Evolutionary conservation across 2,113 vertebrate species (phyloP).

Genomic region (Oxyruncus cristatus): DNA sequence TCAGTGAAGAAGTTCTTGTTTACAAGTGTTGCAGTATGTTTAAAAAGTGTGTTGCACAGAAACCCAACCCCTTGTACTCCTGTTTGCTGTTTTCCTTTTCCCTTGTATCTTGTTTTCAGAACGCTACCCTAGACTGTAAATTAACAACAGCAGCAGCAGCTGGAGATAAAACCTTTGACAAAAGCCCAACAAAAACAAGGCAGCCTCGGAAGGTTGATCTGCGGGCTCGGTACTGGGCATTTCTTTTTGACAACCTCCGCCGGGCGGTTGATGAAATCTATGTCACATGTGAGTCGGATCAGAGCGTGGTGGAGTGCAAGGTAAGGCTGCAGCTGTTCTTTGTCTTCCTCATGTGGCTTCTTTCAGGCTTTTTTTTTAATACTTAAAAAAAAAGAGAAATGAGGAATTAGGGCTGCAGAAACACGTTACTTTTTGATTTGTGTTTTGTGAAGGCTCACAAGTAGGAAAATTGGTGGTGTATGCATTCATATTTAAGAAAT

Average conservation of each 20-base stretch:
- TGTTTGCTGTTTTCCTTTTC: not conserved
- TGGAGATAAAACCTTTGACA: slow-evolving; percentile 89
- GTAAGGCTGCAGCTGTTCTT: slow-evolving; percentile 57
- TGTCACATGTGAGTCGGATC: slow-evolving; percentile 96
- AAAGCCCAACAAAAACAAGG: slow-evolving; percentile 91
- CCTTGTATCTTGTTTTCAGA: slow-evolving; percentile 67
- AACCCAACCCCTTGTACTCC: not conserved
- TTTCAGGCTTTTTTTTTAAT: fast-evolving
- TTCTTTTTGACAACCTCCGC: slow-evolving; percentile 96
- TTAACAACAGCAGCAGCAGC: slow-evolving; percentile 63
- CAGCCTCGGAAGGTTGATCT: slow-evolving; percentile 94
- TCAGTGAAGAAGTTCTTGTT: not conserved
- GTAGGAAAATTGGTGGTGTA: not conserved
- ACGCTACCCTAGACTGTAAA: slow-evolving; percentile 80
- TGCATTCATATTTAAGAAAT: not conserved
- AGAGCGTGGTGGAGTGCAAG: slow-evolving; percentile 98
- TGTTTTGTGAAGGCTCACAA: not conserved
- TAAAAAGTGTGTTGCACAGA: not conserved
- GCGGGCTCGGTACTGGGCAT: slow-evolving; percentile 96
- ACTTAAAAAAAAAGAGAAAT: not conserved
- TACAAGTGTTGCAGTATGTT: not conserved
- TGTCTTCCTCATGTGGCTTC: not conserved
- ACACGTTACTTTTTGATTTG: not conserved
- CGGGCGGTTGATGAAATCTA: slow-evolving; percentile 97
- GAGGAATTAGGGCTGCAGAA: not conserved